Conservation (phyloP, 2,888 invertebrate genomes). For the Acronicta aceris region DNA sequence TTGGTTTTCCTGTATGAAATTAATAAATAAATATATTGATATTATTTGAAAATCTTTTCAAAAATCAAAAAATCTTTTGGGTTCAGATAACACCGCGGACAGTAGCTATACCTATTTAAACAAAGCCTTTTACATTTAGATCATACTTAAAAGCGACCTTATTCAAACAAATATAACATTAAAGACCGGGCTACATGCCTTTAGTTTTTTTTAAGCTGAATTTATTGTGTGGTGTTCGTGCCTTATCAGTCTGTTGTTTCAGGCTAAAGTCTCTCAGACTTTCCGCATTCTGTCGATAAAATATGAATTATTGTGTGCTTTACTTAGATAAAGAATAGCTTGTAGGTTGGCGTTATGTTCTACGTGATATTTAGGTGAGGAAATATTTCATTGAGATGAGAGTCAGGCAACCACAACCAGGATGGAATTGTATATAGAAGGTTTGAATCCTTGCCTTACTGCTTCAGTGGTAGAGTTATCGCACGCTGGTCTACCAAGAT, state of each 20-base stretch:
- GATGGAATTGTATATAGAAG: too few relatives aligned
- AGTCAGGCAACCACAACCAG: background rate
- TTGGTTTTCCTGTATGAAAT: too few relatives aligned
- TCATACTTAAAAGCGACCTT: background rate
- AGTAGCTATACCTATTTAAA: too few relatives aligned
- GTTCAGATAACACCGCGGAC: too few relatives aligned
- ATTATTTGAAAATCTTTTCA: too few relatives aligned
- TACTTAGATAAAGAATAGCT: constrained; percentile 37
- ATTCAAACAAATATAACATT: background rate
- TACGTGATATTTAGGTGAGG: background rate
- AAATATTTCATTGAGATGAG: constrained; percentile 1
- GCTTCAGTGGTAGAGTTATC: too few relatives aligned
- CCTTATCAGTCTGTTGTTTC: constrained; percentile 46
- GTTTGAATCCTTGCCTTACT: too few relatives aligned
- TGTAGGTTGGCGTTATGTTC: constrained; percentile 13
- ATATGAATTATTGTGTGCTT: constrained; percentile 38
- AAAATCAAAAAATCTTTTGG: too few relatives aligned
- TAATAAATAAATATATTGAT: too few relatives aligned
- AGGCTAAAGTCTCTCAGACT: constrained; percentile 24
- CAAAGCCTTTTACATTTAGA: too few relatives aligned
- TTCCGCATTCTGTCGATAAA: constrained; percentile 33
- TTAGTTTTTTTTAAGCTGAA: constrained; percentile 32
- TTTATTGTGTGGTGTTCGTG: constrained; percentile 47
- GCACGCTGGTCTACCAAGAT: too few relatives aligned
- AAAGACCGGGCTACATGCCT: background rate